Evolutionary conservation across 2,113 vertebrate species (phyloP).

Genomic region (Falco punctatus): DNA sequence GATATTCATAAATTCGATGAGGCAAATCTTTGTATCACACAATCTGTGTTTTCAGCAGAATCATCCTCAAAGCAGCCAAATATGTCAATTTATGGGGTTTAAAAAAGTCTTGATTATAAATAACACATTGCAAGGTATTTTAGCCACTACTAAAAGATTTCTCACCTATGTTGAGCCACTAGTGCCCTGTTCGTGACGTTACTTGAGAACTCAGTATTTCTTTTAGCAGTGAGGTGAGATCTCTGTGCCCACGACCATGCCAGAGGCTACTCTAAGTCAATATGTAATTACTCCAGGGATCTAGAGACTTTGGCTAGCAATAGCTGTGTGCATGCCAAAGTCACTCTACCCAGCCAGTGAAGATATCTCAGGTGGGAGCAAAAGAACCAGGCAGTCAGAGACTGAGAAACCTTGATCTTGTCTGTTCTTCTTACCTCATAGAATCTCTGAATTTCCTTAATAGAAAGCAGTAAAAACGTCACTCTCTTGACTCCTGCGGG

Average conservation of each 20-base stretch:
- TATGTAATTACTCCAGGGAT: not conserved
- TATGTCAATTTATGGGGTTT: not conserved
- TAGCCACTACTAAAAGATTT: not conserved
- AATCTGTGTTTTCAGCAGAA: constrained; percentile 46
- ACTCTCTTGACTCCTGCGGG: not conserved
- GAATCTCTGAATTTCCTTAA: not conserved
- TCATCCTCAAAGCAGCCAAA: constrained; percentile 27
- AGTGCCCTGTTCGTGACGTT: not conserved
- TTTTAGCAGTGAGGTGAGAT: not conserved
- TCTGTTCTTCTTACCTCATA: no score
- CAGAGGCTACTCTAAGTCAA: not conserved
- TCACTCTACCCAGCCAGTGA: not conserved
- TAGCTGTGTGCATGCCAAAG: not conserved
- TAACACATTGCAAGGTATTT: not conserved
- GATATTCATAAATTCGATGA: constrained; percentile 34
- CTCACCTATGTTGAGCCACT: not conserved
- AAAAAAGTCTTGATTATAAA: constrained; percentile 5
- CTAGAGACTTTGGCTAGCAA: not conserved
- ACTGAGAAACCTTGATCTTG: not conserved
- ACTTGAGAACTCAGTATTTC: not conserved
- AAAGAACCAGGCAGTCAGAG: not conserved
- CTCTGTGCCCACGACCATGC: not conserved
- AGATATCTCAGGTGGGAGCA: not conserved
- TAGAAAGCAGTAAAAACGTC: not conserved
- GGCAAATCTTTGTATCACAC: constrained; percentile 41